phyloP scores from a whole-genome alignment of 2,113 vertebrate species.

The Origma solitaria region DNA sequence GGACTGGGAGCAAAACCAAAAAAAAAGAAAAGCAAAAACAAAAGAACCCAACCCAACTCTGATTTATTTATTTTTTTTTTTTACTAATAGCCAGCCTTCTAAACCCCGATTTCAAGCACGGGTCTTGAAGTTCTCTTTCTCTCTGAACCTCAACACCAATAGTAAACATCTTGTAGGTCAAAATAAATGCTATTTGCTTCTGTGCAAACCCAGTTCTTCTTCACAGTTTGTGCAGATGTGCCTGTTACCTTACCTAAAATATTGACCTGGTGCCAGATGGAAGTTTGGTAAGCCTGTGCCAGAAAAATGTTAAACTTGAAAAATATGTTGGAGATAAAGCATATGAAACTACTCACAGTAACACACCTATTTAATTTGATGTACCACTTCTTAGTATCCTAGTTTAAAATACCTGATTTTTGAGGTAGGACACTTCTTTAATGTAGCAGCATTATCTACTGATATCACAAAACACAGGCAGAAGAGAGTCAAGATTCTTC shows the following conservation, averaged over 20 bases:
- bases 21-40: neutral
- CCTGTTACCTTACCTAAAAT: neutral
- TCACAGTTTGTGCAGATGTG: neutral
- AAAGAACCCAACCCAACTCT: rapidly evolving
- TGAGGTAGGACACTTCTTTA: neutral
- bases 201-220: neutral
- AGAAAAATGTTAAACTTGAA: neutral
- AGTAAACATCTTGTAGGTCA: neutral
- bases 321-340: neutral
- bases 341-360: neutral
- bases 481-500: neutral
- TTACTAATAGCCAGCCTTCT: neutral
- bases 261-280: neutral
- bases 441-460: neutral
- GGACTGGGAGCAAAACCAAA: neutral
- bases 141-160: neutral
- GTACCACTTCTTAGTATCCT: neutral
- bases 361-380: neutral
- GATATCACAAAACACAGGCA: neutral
- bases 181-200: neutral
- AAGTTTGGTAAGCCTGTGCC: neutral
- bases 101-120: neutral
- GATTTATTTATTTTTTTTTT: neutral
- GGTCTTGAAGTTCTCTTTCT: neutral
- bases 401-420: neutral